Evolutionary conservation across 2,113 vertebrate species (phyloP).

Genomic region (Cromileptes altivelis): DNA sequence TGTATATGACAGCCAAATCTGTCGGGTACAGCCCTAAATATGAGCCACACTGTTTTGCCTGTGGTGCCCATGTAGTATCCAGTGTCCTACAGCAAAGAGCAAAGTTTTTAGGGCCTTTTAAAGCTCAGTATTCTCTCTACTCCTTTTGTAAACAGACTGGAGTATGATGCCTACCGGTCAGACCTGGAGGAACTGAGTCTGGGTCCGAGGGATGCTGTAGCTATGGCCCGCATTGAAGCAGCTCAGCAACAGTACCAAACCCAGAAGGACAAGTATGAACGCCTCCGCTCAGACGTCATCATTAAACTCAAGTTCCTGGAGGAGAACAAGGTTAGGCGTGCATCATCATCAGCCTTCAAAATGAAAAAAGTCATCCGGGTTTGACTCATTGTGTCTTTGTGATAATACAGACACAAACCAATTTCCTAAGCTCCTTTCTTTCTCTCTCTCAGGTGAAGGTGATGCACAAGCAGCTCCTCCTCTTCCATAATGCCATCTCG

Average conservation of each 20-base stretch:
- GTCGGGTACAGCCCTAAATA: neutral
- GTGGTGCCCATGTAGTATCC: neutral
- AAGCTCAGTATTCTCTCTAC: neutral
- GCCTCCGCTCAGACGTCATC: conserved; percentile 92
- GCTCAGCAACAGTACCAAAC: conserved; percentile 94
- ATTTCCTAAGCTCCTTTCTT: neutral
- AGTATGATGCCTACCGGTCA: conserved; percentile 95
- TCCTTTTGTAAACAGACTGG: conserved; percentile 84
- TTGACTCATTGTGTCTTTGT: neutral
- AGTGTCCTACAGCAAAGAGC: neutral
- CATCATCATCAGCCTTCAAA: neutral
- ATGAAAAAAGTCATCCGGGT: neutral
- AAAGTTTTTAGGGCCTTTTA: neutral
- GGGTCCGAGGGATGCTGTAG: conserved; percentile 90
- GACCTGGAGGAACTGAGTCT: conserved; percentile 97
- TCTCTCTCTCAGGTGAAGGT: conserved; percentile 91
- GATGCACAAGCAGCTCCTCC: conserved; percentile 98
- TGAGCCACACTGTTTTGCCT: neutral
- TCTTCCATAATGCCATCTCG: conserved; percentile 98
- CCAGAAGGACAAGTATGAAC: conserved; percentile 96
- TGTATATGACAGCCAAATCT: too few species aligned
- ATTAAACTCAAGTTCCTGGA: conserved; percentile 98
- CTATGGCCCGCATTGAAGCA: conserved; percentile 89
- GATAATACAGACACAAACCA: neutral
- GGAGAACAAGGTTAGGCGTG: conserved; percentile 92